Conservation (phyloP, 2,888 invertebrate species). For the Dryomyza anilis region DNA sequence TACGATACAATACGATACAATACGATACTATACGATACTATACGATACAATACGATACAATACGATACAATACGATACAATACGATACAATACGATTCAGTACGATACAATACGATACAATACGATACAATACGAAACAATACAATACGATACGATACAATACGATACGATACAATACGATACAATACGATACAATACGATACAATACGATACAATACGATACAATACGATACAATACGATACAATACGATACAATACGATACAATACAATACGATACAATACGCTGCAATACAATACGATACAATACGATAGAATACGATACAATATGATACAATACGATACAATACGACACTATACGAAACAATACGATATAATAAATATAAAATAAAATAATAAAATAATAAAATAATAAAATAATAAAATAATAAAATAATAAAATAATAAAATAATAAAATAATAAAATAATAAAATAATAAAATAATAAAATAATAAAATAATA, state of each 20-base stretch:
- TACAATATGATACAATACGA: not conserved
- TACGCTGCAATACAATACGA: no score
- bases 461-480: no score
- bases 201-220: slow-evolving; percentile 7
- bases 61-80: not conserved
- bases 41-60: no score
- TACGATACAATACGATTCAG: no score
- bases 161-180: not conserved
- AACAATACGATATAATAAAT: no score
- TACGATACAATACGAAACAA: not conserved
- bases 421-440: no score
- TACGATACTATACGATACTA: no score
- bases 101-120: not conserved
- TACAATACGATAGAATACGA: no score
- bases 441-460: no score
- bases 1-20: not conserved
- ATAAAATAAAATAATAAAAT: no score
- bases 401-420: no score
- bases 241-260: slow-evolving; percentile 1
- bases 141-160: not conserved
- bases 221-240: slow-evolving; percentile 14
- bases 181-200: not conserved
- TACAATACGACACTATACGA: not conserved
- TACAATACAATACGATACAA: not conserved
- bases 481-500: no score